Evolutionary conservation across 2,113 vertebrate genomes (phyloP).

Genomic region (Coptodon bakossiorum): DNA sequence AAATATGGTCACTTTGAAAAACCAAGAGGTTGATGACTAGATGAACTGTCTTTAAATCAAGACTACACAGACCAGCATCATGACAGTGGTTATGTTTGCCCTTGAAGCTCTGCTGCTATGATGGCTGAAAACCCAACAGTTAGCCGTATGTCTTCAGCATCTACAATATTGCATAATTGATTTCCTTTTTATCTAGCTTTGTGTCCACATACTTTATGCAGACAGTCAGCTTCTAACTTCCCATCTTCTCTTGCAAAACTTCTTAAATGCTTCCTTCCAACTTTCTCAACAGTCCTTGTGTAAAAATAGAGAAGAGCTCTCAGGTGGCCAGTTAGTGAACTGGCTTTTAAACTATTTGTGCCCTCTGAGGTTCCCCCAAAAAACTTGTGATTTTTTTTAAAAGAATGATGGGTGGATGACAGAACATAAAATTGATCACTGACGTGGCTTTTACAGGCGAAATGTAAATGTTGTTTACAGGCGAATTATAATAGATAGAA

Average conservation of each 20-base stretch:
- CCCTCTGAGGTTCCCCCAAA: background rate
- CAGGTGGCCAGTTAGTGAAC: background rate
- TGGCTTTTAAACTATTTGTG: background rate
- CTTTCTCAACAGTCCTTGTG: background rate
- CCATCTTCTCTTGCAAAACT: background rate
- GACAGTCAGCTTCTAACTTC: background rate
- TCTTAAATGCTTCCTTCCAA: background rate
- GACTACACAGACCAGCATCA: background rate
- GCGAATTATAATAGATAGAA: background rate
- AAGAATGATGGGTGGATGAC: background rate
- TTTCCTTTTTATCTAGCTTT: background rate
- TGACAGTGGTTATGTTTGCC: background rate
- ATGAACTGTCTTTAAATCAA: background rate
- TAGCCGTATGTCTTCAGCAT: background rate
- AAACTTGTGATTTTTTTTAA: background rate
- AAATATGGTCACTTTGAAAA: background rate
- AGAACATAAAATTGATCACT: background rate
- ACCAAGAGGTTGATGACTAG: background rate
- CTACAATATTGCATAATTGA: background rate
- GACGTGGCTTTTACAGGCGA: background rate
- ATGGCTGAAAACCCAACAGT: background rate
- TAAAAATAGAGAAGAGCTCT: background rate
- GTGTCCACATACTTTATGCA: background rate
- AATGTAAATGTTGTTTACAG: background rate
- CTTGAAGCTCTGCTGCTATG: background rate